These are phyloP conservation scores for Amorpha juglandis DNA, from an alignment of 2,888 invertebrate genomes.

Conservation along the genomic window DNA sequence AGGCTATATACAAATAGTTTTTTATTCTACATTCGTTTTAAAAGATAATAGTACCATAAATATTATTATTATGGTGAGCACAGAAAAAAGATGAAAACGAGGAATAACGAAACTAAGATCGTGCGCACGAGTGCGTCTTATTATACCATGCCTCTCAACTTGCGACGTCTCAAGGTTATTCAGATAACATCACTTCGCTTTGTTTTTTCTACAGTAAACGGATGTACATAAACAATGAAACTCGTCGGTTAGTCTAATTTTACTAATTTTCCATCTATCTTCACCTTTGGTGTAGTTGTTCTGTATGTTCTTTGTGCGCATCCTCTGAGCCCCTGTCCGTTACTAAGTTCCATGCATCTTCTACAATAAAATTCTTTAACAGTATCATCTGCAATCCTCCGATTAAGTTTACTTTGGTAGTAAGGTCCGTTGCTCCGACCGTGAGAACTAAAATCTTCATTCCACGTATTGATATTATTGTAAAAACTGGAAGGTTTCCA, in stretches of 20 bases:
- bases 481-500: conserved; percentile 73
- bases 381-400: conserved; percentile 64
- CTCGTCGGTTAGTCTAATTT: conserved; percentile 75
- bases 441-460: conserved; percentile 49
- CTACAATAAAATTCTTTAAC: conserved; percentile 74
- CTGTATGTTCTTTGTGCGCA: conserved; percentile 59
- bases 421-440: conserved; percentile 48
- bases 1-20: neutral
- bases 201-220: conserved; percentile 52
- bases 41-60: neutral
- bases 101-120: conserved; percentile 37
- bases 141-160: conserved; percentile 46
- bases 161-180: conserved; percentile 58
- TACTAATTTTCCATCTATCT: conserved; percentile 78
- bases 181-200: conserved; percentile 62
- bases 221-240: conserved; percentile 67
- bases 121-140: conserved; percentile 46
- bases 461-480: conserved; percentile 72
- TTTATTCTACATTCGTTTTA: neutral
- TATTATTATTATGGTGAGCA: neutral
- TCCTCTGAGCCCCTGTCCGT: conserved; percentile 46
- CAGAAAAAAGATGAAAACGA: conserved; percentile 24
- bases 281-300: conserved; percentile 71
- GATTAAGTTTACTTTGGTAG: conserved; percentile 57
- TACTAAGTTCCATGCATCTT: conserved; percentile 68